A percentile compares a stretch with the other conserved stretches of the same genome.
phyloP scores from a whole-genome alignment of 2,113 vertebrate species.

The Pelobates fuscus region DNA sequence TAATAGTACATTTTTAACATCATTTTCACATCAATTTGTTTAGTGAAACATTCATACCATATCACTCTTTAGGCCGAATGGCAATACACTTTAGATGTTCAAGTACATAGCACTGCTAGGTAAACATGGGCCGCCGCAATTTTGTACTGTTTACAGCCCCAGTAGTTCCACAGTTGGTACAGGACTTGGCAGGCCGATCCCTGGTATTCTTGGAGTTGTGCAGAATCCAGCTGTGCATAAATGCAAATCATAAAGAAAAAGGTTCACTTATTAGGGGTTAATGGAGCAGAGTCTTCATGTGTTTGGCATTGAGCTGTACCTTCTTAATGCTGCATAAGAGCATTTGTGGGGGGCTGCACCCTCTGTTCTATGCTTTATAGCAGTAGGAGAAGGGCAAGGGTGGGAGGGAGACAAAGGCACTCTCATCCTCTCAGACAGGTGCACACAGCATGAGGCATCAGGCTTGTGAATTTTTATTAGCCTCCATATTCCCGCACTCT shows the following conservation, averaged over 20 bases:
- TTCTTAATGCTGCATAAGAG: background rate
- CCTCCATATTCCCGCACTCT: constrained; percentile 28
- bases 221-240: background rate
- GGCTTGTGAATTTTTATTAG: constrained; percentile 47
- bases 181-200: background rate
- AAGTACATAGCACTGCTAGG: background rate
- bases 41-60: too few relatives aligned
- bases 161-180: background rate
- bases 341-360: constrained; percentile 6
- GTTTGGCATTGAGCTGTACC: background rate
- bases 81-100: too few relatives aligned
- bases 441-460: constrained; percentile 46
- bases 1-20: too few relatives aligned
- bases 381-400: background rate
- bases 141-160: background rate
- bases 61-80: too few relatives aligned
- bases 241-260: constrained; percentile 3
- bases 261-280: background rate
- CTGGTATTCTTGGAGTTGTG: background rate
- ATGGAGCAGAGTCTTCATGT: background rate
- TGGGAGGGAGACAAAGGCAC: constrained; percentile 29
- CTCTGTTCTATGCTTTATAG: constrained; percentile 10
- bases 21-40: too few relatives aligned
- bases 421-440: constrained; percentile 45
- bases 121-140: background rate